phyloP scores from a whole-genome alignment of 2,113 vertebrate genomes.

The Mesocricetus auratus region DNA sequence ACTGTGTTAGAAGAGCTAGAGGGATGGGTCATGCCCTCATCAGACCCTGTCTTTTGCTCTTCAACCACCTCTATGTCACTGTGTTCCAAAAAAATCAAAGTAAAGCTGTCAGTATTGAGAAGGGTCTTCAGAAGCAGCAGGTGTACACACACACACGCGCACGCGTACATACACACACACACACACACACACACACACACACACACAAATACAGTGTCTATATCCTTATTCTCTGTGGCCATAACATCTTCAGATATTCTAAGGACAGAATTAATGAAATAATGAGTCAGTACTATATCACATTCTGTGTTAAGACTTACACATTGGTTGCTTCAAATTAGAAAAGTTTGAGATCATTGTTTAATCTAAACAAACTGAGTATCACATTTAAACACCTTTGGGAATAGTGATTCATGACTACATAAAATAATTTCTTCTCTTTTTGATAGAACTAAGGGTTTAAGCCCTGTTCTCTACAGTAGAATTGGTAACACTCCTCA shows the following conservation, averaged over 20 bases:
- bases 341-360: background rate
- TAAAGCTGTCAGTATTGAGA: background rate
- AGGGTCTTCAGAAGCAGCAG: background rate
- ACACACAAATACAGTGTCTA: background rate
- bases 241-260: background rate
- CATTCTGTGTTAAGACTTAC: background rate
- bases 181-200: background rate
- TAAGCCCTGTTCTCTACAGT: background rate
- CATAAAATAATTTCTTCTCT: background rate
- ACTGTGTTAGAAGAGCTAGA: background rate
- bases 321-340: background rate
- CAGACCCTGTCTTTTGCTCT: background rate
- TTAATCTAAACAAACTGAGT: background rate
- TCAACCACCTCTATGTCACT: background rate
- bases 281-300: background rate
- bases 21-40: background rate
- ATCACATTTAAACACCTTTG: background rate
- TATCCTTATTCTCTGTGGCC: background rate
- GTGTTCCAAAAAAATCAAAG: background rate
- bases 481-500: background rate
- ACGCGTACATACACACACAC: background rate
- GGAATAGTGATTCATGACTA: background rate
- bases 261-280: background rate
- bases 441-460: background rate
- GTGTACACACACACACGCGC: background rate